Evolutionary conservation across 2,888 invertebrate genomes (phyloP).

Genomic region (Drosophila parthenogenetica): DNA sequence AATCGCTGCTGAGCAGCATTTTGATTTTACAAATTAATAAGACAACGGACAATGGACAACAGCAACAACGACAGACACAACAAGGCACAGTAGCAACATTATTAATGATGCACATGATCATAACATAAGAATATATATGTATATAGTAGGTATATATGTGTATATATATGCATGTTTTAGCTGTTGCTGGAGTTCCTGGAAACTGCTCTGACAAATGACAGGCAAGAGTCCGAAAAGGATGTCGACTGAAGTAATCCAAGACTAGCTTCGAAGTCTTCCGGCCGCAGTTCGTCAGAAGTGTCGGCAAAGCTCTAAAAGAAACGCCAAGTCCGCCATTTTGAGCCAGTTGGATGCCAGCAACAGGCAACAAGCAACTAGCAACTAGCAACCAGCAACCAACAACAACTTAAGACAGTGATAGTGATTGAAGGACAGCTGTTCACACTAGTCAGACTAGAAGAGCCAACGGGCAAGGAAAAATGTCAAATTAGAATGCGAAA

Average conservation of each 20-base stretch:
- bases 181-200: slow-evolving; percentile 59
- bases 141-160: no score
- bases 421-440: slow-evolving; percentile 82
- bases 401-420: slow-evolving; percentile 67
- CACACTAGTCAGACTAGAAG: slow-evolving; percentile 64
- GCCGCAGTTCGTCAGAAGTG: slow-evolving; percentile 72
- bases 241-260: slow-evolving; percentile 13
- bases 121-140: background rate
- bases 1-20: slow-evolving; percentile 78
- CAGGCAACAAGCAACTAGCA: slow-evolving; percentile 38
- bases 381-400: slow-evolving; percentile 39
- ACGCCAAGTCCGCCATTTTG: slow-evolving; percentile 65
- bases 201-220: slow-evolving; percentile 74
- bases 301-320: slow-evolving; percentile 67
- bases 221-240: slow-evolving; percentile 52
- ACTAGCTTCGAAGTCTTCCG: slow-evolving; percentile 67
- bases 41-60: slow-evolving; percentile 14
- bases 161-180: no score
- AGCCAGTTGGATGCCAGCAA: slow-evolving; percentile 71
- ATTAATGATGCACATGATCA: slow-evolving; percentile 70
- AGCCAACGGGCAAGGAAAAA: slow-evolving; percentile 53
- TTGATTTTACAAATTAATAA: slow-evolving; percentile 84
- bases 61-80: slow-evolving; percentile 7
- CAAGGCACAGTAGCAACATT: slow-evolving; percentile 68
- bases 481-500: slow-evolving; percentile 84